Evolutionary conservation across 1,140 invertebrate genomes (phyloP).

Genomic region (Cheumatopsyche charites): DNA sequence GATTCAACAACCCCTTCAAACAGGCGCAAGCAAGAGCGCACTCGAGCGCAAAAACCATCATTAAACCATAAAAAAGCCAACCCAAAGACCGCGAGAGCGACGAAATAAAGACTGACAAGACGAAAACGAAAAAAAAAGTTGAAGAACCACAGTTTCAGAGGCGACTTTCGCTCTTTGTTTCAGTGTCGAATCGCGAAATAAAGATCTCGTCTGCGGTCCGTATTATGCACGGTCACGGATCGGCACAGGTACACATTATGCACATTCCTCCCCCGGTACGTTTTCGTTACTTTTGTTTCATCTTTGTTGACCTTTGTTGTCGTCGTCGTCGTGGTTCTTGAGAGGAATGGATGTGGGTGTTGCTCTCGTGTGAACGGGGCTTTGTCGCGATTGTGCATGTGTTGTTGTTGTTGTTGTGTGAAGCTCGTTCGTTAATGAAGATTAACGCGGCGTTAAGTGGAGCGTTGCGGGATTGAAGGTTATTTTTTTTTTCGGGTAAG

Average conservation of each 20-base stretch:
- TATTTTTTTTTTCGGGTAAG: too few relatives aligned
- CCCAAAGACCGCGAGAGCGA: neutral
- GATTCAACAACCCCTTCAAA: too few relatives aligned
- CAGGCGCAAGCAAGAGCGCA: too few relatives aligned
- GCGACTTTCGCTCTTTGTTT: slow-evolving; percentile 8
- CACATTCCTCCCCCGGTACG: too few relatives aligned
- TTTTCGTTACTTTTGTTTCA: neutral
- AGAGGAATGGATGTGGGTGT: too few relatives aligned
- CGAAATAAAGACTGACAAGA: neutral
- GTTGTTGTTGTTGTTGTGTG: too few relatives aligned
- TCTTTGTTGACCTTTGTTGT: neutral
- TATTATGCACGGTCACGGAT: slow-evolving; percentile 21
- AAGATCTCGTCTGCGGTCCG: slow-evolving; percentile 14
- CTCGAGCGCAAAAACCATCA: neutral
- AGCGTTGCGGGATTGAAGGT: too few relatives aligned
- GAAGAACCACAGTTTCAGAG: neutral
- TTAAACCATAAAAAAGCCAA: neutral
- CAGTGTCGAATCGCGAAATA: slow-evolving; percentile 10
- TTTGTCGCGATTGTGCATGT: neutral
- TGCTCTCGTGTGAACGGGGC: neutral
- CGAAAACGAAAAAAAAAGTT: neutral
- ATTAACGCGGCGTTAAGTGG: too few relatives aligned
- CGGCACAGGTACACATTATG: neutral
- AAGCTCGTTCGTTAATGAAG: neutral
- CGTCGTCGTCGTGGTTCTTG: neutral